phyloP scores from a whole-genome alignment of 2,797 vertebrate genomes.

The Gephyroberyx darwinii region DNA sequence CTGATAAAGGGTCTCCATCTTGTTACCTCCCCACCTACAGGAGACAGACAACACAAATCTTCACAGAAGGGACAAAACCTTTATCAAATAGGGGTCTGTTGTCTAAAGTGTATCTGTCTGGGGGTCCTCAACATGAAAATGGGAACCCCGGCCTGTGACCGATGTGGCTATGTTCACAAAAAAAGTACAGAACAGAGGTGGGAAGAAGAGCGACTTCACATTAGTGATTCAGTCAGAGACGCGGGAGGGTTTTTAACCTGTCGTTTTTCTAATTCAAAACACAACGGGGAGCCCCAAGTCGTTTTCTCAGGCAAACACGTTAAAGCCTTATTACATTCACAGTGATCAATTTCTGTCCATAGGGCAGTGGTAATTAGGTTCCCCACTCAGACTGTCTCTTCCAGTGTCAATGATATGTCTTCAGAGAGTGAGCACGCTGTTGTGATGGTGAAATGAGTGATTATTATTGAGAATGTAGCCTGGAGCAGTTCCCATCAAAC shows the following conservation, averaged over 20 bases:
- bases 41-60: not conserved
- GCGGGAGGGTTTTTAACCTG: slow-evolving; percentile 73
- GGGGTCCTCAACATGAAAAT: slow-evolving; percentile 20
- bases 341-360: slow-evolving; percentile 72
- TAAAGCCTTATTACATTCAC: slow-evolving; percentile 72
- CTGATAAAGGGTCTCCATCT: not conserved
- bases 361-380: slow-evolving; percentile 75
- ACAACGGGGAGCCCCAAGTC: slow-evolving; percentile 50
- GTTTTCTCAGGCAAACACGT: slow-evolving; percentile 68
- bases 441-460: slow-evolving; percentile 56
- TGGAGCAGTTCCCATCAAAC: slow-evolving; percentile 60
- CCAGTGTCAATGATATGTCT: slow-evolving; percentile 62
- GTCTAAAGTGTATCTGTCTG: not conserved
- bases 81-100: not conserved
- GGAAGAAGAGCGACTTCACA: slow-evolving; percentile 30
- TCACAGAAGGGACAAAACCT: not conserved
- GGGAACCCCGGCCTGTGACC: not conserved
- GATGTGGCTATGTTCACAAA: slow-evolving; percentile 27
- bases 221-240: slow-evolving; percentile 57
- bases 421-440: slow-evolving; percentile 29
- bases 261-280: slow-evolving; percentile 77
- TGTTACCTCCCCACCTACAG: not conserved
- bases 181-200: slow-evolving; percentile 16
- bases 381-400: slow-evolving; percentile 53
- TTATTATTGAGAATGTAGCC: slow-evolving; percentile 61